phyloP scores from a whole-genome alignment of 1,140 invertebrate species.

The Ostrea edulis region DNA sequence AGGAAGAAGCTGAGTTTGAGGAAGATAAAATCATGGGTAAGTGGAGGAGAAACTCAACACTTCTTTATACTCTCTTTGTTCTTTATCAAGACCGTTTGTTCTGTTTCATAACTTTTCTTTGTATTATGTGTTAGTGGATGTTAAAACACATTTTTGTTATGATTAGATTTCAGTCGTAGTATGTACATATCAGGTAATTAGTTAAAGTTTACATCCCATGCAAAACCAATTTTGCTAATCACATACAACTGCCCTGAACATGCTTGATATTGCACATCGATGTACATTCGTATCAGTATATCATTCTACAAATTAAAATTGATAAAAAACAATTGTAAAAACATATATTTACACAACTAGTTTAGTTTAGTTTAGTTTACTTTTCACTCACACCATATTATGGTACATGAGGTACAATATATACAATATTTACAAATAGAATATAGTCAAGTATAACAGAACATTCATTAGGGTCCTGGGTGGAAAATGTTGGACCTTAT shows the following conservation, averaged over 20 bases:
- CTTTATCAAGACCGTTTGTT: not conserved
- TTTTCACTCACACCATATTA: too few relatives aligned
- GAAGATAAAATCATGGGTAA: constrained; percentile 64
- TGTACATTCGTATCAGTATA: not conserved
- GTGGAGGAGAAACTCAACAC: constrained; percentile 37
- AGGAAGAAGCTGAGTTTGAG: constrained; percentile 61
- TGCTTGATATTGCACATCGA: not conserved
- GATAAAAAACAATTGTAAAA: not conserved
- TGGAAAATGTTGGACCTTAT: too few relatives aligned
- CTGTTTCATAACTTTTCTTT: not conserved
- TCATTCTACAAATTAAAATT: not conserved
- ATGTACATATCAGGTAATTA: not conserved
- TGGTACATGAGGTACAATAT: too few relatives aligned
- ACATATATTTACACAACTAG: not conserved
- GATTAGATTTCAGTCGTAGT: constrained; percentile 9
- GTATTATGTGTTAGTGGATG: not conserved
- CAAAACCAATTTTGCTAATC: not conserved
- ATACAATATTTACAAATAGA: too few relatives aligned
- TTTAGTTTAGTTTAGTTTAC: too few relatives aligned
- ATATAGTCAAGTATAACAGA: too few relatives aligned
- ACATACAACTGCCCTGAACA: not conserved
- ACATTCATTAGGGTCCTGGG: too few relatives aligned
- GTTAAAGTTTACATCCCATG: not conserved
- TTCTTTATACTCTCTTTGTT: constrained; percentile 1
- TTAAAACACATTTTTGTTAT: not conserved